Evolutionary conservation across 2,113 vertebrate species (phyloP), one percentile per base, ranked within the genome.

Genomic region (Isurus oxyrinchus): DNA sequence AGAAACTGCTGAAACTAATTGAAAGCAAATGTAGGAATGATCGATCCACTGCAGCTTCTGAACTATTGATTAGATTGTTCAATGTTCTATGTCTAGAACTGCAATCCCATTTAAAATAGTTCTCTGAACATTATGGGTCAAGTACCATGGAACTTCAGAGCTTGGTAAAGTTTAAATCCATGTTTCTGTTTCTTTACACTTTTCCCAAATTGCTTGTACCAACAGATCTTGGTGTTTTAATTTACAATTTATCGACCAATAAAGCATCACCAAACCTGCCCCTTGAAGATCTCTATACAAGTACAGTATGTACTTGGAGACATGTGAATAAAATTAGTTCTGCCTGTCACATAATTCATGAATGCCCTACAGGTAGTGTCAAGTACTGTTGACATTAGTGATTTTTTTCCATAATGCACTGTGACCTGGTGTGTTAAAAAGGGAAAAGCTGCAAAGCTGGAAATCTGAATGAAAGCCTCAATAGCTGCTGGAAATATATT

Each of bases 361-460:
- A 49, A 44, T 5, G 5, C 81, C 40, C n/a, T 66, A 19, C 57
- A n/a, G 57, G 27, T 61, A 59, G 57, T 1, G 21, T 19, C 14
- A 35, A 59, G 57, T 59, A 7, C 35, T 63, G 59, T n/a, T 63
- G 90, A 94, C 90, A 94, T 7, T 14, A 61, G 35, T 21, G n/a
- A 63, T 16, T 0, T 59, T 40, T 57, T 23, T n/a, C 35, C 59
- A 63, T 63, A 94, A 93, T 40, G 6, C 8, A 19, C 90, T n/a
- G 88, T 59, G 31, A 93, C 55, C 57, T 93, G 88, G n/a, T 93
- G 59, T 40, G 90, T 94, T 63, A 94, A 94, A 63, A 19, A 63
- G 90, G 3, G 5, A 63, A 63, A 63, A 40, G 66, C 35, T 63
- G 16, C 35, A 94, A 21, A 44, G 10, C 59, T 94, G 90, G 59